Evolutionary conservation across 1,140 invertebrate species (phyloP).

Genomic region (Coelopa frigida): DNA sequence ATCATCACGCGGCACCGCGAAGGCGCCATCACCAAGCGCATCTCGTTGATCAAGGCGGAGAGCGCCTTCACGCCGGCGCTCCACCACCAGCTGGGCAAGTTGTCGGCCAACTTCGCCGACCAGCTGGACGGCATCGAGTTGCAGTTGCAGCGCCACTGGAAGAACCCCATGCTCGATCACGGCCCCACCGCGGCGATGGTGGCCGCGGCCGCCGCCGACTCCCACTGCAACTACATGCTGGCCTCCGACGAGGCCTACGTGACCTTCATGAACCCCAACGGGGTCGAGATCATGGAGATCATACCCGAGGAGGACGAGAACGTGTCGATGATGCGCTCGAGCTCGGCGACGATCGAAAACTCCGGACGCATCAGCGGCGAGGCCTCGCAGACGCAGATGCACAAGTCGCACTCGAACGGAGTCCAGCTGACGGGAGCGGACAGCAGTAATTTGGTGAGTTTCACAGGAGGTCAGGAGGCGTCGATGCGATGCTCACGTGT

Average conservation of each 20-base stretch:
- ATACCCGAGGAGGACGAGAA: conserved; percentile 43
- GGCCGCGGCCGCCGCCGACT: conserved; percentile 26
- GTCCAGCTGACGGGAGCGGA: conserved; percentile 4
- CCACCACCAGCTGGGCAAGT: conserved; percentile 23
- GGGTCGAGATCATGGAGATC: conserved; percentile 43
- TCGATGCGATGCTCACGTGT: not conserved
- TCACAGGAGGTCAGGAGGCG: not conserved
- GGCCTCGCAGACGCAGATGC: conserved; percentile 24
- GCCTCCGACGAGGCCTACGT: conserved; percentile 40
- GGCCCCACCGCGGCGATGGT: conserved; percentile 13
- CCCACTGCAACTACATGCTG: conserved; percentile 37
- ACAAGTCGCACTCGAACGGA: conserved; percentile 24
- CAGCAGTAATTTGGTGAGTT: conserved; percentile 27
- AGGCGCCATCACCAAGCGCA: conserved; percentile 37
- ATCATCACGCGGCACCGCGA: conserved; percentile 41
- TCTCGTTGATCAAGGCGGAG: conserved; percentile 39
- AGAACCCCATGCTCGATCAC: conserved; percentile 21
- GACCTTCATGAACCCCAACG: conserved; percentile 41
- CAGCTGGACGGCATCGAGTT: conserved; percentile 37
- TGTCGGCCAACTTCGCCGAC: conserved; percentile 30
- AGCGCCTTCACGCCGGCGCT: conserved; percentile 23
- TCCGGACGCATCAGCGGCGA: conserved; percentile 22
- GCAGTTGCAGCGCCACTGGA: conserved; percentile 19
- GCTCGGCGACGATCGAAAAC: conserved; percentile 39
- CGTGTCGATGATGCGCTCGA: conserved; percentile 37